Evolutionary conservation across 1,140 invertebrate species (phyloP), one percentile per base, ranked within the genome.

Genomic region (Ditylenchus dipsaci): DNA sequence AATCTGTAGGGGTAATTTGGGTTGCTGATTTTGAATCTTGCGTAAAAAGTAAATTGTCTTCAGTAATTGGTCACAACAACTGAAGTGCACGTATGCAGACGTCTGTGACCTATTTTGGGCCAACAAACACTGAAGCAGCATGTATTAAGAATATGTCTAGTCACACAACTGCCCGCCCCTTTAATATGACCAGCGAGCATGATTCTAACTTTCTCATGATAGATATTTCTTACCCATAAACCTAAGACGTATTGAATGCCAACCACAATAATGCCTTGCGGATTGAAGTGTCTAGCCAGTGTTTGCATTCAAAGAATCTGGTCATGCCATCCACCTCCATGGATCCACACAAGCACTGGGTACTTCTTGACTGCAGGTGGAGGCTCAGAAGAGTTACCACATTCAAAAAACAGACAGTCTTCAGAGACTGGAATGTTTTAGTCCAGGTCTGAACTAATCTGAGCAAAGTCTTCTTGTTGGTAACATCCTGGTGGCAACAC

Each of bases 181-280:
- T n/a, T n/a, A n/a, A n/a, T n/a, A n/a, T n/a, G n/a, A n/a, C n/a
- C n/a, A n/a, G n/a, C n/a, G n/a, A n/a, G n/a, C n/a, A n/a, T n/a
- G n/a, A n/a, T n/a, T 38, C 33, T 5, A 38, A 5, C 11, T 3
- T 11, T 38, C 11, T 38, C 11, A 5, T 38, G 33, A 38, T 38
- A 38, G 3, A 38, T 7, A 38, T 30, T 5, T 87, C 84, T 94
- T 95, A 8, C 93, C 93, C 1, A 95, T 86, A 21, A 90, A 91
- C 3, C 91, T 92, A 0, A 95, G 89, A 93, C 87, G 83, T 96
- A 95, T 81, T 95, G 91, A 88, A 95, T 92, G 30, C 91, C 90
- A 5, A 94, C 91, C 67, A 95, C 86, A 59, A 96, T 90, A 19
- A 95, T 87, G 76, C 60, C 53, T 42, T 26, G 3, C 3, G 49